Base-by-base conservation (phyloP, 2,888 invertebrate species). In the Tiliacea aurago region DNA sequence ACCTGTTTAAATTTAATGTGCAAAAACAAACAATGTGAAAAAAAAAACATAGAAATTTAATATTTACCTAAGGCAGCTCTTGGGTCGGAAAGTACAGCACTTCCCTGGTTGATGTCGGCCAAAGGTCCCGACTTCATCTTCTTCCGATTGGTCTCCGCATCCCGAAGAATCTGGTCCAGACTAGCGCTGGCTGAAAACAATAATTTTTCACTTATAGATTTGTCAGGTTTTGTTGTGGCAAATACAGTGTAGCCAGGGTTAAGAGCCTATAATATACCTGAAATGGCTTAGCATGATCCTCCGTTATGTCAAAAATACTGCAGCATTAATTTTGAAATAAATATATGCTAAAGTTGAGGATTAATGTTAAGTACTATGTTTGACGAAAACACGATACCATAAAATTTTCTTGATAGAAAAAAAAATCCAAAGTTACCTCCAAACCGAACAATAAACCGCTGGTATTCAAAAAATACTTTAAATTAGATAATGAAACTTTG, bases 151-250 rank as follows among this genome's bases (percentile, higher is more conserved):
- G 90, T 91, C 53, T 95, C 95, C 0, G 93, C 91, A 2, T 95
- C 95, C 11, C 92, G 91, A 3, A 95, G 87, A 58, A 96, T 94
- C 83, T 95, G 95, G 61, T 96, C 95, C 10, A 96, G 80, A 69
- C 93, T 96, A 73, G 92, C 92, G 77, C 81, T 93, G 20, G 91
- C 95, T 94, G 89, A 20, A 92, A 78, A n/a, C 20, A 76, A 74
- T 1, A 13, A 3, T 49, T n/a, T n/a, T 33, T 20, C 2, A 71
- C 1, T 43, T 28, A 15, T 67, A 53, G 18, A 43, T 43, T 10
- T 37, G 4, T 20, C 33, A 6, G 11, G 20, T 33, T 33, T 20
- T 33, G 55, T 18, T 18, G 28, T 18, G 28, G 18, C 18, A 0
- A 53, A 13, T 18, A 33, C 33, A 37, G 37, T 28, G 28, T 28